Conservation (phyloP, 1,140 invertebrate genomes). For the Episyrphus balteatus region DNA sequence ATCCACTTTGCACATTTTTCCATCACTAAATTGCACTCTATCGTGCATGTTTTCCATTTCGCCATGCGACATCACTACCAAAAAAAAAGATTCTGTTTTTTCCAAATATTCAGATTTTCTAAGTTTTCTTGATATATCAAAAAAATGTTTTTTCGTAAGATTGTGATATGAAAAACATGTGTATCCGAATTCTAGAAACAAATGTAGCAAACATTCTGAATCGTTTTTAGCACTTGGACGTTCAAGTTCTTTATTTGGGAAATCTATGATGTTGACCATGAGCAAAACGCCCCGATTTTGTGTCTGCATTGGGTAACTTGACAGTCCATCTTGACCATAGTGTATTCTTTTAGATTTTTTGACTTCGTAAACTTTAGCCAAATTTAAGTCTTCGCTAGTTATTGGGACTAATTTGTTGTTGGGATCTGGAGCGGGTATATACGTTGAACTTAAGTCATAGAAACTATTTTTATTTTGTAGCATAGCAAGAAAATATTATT, state of each 20-base stretch:
- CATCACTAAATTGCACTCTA: slow-evolving; percentile 38
- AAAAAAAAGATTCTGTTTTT: slow-evolving; percentile 42
- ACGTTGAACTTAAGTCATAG: too few species aligned
- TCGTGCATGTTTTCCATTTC: slow-evolving; percentile 23
- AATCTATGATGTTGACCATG: slow-evolving; percentile 46
- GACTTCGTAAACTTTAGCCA: too few species aligned
- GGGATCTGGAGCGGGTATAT: too few species aligned
- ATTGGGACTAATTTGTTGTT: too few species aligned
- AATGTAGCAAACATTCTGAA: slow-evolving; percentile 36
- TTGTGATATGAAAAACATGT: slow-evolving; percentile 34
- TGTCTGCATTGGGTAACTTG: slow-evolving; percentile 40
- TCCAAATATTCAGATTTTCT: slow-evolving; percentile 26
- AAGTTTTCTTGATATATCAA: slow-evolving; percentile 26
- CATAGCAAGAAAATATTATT: too few species aligned
- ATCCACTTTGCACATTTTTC: slow-evolving; percentile 30
- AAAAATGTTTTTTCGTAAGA: slow-evolving; percentile 37
- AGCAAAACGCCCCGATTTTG: slow-evolving; percentile 46
- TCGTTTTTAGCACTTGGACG: slow-evolving; percentile 42
- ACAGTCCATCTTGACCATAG: slow-evolving; percentile 13
- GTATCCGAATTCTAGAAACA: slow-evolving; percentile 46
- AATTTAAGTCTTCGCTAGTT: too few species aligned
- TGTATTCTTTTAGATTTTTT: slow-evolving; percentile 29
- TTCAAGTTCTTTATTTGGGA: slow-evolving; percentile 16
- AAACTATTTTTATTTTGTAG: too few species aligned
- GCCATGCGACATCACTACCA: slow-evolving; percentile 50